phyloP scores from a whole-genome alignment of 2,888 invertebrate species.

The Griposia aprilina region DNA sequence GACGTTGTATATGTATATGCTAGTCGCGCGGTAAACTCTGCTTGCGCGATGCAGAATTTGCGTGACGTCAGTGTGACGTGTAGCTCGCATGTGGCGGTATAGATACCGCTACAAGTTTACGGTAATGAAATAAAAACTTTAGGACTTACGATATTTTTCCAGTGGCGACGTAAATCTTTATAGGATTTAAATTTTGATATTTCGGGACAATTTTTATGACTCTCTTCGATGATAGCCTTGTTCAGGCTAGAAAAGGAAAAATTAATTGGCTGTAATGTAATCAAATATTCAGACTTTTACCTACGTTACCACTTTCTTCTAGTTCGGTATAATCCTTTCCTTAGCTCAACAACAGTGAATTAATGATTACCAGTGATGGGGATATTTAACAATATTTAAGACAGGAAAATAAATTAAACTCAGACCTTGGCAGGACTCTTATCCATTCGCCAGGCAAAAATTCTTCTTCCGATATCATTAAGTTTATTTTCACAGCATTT shows the following conservation, averaged over 20 bases:
- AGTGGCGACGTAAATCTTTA: slow-evolving; percentile 88
- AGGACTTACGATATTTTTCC: slow-evolving; percentile 88
- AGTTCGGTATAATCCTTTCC: background rate
- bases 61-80: too few relatives aligned
- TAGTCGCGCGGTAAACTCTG: too few relatives aligned
- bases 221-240: slow-evolving; percentile 82
- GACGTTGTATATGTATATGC: too few relatives aligned
- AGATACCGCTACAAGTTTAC: too few relatives aligned
- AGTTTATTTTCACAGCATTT: slow-evolving; percentile 81
- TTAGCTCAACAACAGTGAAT: background rate
- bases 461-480: slow-evolving; percentile 74
- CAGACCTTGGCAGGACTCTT: slow-evolving; percentile 84
- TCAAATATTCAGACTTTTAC: background rate
- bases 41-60: too few relatives aligned
- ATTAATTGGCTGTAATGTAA: background rate
- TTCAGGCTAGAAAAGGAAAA: slow-evolving; percentile 77
- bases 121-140: background rate
- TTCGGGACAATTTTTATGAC: slow-evolving; percentile 73
- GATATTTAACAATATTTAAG: background rate
- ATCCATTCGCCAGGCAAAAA: slow-evolving; percentile 80
- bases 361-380: background rate
- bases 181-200: slow-evolving; percentile 82
- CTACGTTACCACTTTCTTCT: background rate
- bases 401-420: background rate
- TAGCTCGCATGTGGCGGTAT: too few relatives aligned